Conservation (phyloP, 2,113 vertebrate species). For the Engystomops pustulosus region DNA sequence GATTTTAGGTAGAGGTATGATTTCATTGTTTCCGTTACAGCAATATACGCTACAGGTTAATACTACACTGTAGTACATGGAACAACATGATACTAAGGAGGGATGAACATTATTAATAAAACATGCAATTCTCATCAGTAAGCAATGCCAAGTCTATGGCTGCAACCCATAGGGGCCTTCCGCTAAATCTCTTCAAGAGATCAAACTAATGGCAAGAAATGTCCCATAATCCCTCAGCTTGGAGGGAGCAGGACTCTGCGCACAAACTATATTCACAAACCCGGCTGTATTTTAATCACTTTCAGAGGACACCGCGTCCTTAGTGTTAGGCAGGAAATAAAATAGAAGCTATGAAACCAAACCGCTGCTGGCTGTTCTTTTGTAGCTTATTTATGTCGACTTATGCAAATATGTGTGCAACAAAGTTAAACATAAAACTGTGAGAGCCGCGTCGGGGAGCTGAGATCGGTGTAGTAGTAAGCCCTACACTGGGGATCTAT, state of each 20-base stretch:
- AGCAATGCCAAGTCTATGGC: background rate
- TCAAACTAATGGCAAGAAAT: background rate
- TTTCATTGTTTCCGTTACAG: no score
- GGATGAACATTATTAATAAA: background rate
- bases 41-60: background rate
- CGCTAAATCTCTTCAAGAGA: background rate
- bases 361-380: slow-evolving; percentile 42
- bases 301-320: slow-evolving; percentile 37
- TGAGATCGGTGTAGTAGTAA: background rate
- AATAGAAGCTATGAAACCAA: slow-evolving; percentile 18
- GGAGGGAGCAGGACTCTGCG: background rate
- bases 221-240: background rate
- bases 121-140: background rate
- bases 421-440: slow-evolving; percentile 24
- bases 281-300: slow-evolving; percentile 32
- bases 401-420: slow-evolving; percentile 34
- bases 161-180: background rate
- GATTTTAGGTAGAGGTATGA: no score
- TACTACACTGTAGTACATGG: background rate
- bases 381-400: slow-evolving; percentile 33
- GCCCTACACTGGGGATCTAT: no score
- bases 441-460: background rate
- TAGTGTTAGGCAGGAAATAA: background rate
- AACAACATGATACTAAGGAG: background rate
- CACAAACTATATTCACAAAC: slow-evolving; percentile 5